Base-by-base conservation (phyloP, 2,113 vertebrate species). In the Pungitius pungitius region DNA sequence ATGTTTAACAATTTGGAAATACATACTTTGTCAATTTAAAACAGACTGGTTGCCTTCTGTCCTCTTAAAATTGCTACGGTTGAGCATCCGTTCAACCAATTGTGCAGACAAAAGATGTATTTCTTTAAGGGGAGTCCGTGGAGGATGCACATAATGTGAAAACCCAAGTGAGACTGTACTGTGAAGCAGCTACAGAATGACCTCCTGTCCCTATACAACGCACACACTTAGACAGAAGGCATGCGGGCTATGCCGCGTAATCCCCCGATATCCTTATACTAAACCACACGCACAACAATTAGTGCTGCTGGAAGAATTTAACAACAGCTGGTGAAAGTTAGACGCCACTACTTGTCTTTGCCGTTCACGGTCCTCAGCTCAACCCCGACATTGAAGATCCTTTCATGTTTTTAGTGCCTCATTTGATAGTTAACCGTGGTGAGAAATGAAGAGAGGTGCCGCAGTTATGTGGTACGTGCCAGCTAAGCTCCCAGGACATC, bases 261-360 rank as follows among this genome's bases (percentile, higher is more conserved):
- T 91, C 91, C 90, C 80, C 80, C 86, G 78, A 91, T 91, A 92
- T 92, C 91, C 90, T 90, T 87, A 93, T 88, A 87, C 92, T 93
- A 92, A 93, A 93, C 87, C 90, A 91, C 87, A 90, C 81, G 65
- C 88, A 90, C 90, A 90, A 90, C 90, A 92, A 93, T 93, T 92
- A 93, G 87, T 81, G 69, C 88, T 88, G 85, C 85, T 79, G 85
- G 86, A 91, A 93, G 88, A 88, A 88, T 85, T 90, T 90, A 86
- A 85, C 87, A 87, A 91, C 93, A 92, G 92, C 91, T 92, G 92
- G 79, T 82, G 85, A 88, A 91, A 89, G 84, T 89, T 77, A 88
- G 89, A 89, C 72, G 75, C 57, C 78, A 73, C 80, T 54, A 70
- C 77, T 86, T 58, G 80, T 77, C 81, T 87, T 89, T 87, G 76